phyloP scores from a whole-genome alignment of 2,797 vertebrate species.

The Aphelocoma californica region DNA sequence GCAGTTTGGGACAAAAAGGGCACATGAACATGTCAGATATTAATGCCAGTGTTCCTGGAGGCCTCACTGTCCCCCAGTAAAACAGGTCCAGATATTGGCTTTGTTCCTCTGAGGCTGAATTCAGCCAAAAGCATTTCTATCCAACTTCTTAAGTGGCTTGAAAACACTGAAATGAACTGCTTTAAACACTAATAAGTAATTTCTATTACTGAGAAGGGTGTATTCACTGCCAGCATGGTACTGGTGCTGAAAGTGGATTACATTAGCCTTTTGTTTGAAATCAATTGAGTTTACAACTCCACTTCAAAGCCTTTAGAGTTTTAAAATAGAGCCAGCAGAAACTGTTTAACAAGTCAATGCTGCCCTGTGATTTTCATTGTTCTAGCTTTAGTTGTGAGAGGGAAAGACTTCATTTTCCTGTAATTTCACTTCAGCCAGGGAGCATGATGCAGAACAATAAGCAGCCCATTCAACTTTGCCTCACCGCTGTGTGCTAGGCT shows the following conservation, averaged over 20 bases:
- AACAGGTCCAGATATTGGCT: not conserved
- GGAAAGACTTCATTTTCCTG: constrained; percentile 58
- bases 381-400: constrained; percentile 36
- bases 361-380: constrained; percentile 51
- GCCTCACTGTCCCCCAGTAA: not conserved
- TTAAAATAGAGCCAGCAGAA: constrained; percentile 55
- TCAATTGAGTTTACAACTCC: constrained; percentile 63
- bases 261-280: constrained; percentile 66
- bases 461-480: not conserved
- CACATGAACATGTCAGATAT: not conserved
- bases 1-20: not conserved
- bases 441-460: constrained; percentile 5
- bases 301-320: constrained; percentile 56
- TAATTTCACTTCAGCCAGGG: constrained; percentile 29
- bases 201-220: constrained; percentile 20
- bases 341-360: constrained; percentile 67
- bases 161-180: constrained; percentile 45
- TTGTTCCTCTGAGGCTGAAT: not conserved
- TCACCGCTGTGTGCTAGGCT: not conserved
- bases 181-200: constrained; percentile 53
- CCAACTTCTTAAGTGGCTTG: constrained; percentile 1
- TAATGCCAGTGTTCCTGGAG: not conserved
- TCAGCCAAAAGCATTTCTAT: constrained; percentile 13
- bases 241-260: constrained; percentile 65
- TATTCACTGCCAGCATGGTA: constrained; percentile 45